Percentiles rank a stretch among this genome's conserved stretches.
These are phyloP conservation scores for Drosophila putrida DNA, from an alignment of 2,888 invertebrate genomes.

Conservation along the genomic window DNA sequence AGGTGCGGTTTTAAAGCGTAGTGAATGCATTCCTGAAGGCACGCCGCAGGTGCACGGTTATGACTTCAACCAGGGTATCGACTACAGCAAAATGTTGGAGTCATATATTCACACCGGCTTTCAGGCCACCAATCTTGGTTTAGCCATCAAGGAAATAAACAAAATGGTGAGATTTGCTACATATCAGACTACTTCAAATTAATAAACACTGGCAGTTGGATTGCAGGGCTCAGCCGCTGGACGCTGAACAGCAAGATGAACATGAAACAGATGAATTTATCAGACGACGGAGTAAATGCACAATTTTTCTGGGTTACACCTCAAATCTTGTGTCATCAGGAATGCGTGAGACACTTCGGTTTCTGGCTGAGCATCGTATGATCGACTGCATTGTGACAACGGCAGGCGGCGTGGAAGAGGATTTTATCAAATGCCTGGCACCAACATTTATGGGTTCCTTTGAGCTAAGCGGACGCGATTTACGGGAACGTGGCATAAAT, in stretches of 20 bases:
- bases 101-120: conserved; percentile 95
- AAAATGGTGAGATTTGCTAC: conserved; percentile 89
- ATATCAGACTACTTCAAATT: not conserved
- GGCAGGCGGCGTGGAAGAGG: conserved; percentile 99
- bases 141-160: conserved; percentile 95
- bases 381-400: conserved; percentile 98
- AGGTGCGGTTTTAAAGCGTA: conserved; percentile 90
- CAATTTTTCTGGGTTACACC: conserved; percentile 98
- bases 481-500: conserved; percentile 95
- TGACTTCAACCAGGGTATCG: conserved; percentile 95
- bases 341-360: conserved; percentile 95
- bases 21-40: conserved; percentile 88
- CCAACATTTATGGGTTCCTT: conserved; percentile 98
- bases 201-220: conserved; percentile 86
- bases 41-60: conserved; percentile 93
- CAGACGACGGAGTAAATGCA: conserved; percentile 92
- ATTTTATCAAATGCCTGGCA: conserved; percentile 98
- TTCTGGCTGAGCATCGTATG: conserved; percentile 93
- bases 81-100: conserved; percentile 93
- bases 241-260: conserved; percentile 88
- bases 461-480: conserved; percentile 90
- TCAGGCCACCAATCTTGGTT: conserved; percentile 98
- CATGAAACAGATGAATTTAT: conserved; percentile 93
- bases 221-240: conserved; percentile 89
- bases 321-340: conserved; percentile 99